Evolutionary conservation across 2,888 invertebrate genomes (phyloP), one percentile per base, ranked within the genome.

Genomic region (Lumbricus terrestris): DNA sequence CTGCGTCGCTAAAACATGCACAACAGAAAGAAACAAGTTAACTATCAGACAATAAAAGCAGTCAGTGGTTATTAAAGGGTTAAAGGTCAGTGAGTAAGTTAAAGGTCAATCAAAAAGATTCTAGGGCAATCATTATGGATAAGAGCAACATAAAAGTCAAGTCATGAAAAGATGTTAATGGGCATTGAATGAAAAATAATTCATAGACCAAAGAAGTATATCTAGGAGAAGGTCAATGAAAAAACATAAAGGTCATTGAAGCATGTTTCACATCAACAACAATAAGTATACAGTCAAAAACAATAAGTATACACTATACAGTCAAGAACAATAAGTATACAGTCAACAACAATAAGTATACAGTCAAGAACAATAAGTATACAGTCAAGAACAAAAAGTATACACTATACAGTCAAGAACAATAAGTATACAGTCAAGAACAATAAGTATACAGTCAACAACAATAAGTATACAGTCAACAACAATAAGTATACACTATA

Each of bases 1-100:
- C 47, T 97, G 96, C 0, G 98, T 98, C 29, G 97, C 98, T 95
- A 93, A 2, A 92, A 82, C 23, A 90, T 35, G 23, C 29, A 88
- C 20, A 35, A 88, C n/a, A 15, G 11, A 38, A 13, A 34, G 35
- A 91, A 38, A 20, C 47, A 47, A 16, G 69, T 69, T 69, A 69
- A 29, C 69, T 69, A 16, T 13, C 29, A 69, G 11, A n/a, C n/a
- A n/a, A n/a, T 29, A 69, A n/a, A 69, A 69, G 2, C 8, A n/a
- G n/a, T n/a, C n/a, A 69, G 69, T 69, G 69, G n/a, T 47, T 47
- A 47, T 47, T 47, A 69, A 29, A n/a, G 11, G 69, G n/a, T 13
- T n/a, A 69, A n/a, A n/a, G 69, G 69, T n/a, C 69, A 69, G n/a
- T n/a, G 11, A n/a, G n/a, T n/a, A 29, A 1, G 8, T n/a, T 69